Base-by-base conservation (phyloP, 2,797 vertebrate genomes). In the Falco peregrinus region DNA sequence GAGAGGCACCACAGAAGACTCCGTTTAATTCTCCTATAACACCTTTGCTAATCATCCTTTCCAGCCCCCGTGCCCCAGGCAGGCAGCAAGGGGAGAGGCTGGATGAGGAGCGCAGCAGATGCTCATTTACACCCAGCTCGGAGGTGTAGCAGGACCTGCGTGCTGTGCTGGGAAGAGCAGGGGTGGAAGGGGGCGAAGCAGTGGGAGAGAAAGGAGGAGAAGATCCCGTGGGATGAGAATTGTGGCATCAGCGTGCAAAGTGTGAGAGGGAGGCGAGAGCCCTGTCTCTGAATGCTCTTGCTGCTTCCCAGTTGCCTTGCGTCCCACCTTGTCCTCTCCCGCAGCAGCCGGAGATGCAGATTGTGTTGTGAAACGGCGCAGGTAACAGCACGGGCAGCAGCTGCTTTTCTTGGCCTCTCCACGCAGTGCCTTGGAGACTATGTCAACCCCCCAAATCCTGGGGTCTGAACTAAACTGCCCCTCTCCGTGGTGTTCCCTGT, bases 21-120 rank as follows among this genome's bases (percentile, higher is more conserved):
- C 78, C 0, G 24, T 95, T 97, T 91, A 90, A 97, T 97, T 96
- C 93, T 85, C 87, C 96, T 93, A 50, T 90, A 86, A 91, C 73
- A 87, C 90, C 70, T 68, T 68, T 75, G 85, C 69, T 95, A 89
- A 94, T 95, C 86, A 76, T 93, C 84, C 69, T 69, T 93, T 31
- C 67, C 85, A 95, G 79, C 80, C 63, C 81, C 75, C 9, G 71
- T 86, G 74, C 64, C 51, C 76, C 63, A 17, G 60, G 64, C 64
- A 14, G 75, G 84, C 29, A 0, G 73, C 11, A 63, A 75, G 84
- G 91, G 69, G 92, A 25, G 56, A 69, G 71, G 9, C 37, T 0
- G 29, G 57, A 3, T 2, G 29, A 74, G 37, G 31, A 51, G 76
- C 4, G 0, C 43, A 5, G 82, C 50, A 15, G 28, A 48, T 0